Evolutionary conservation across 2,888 invertebrate genomes (phyloP).

Genomic region (Mallateleia sp.): DNA sequence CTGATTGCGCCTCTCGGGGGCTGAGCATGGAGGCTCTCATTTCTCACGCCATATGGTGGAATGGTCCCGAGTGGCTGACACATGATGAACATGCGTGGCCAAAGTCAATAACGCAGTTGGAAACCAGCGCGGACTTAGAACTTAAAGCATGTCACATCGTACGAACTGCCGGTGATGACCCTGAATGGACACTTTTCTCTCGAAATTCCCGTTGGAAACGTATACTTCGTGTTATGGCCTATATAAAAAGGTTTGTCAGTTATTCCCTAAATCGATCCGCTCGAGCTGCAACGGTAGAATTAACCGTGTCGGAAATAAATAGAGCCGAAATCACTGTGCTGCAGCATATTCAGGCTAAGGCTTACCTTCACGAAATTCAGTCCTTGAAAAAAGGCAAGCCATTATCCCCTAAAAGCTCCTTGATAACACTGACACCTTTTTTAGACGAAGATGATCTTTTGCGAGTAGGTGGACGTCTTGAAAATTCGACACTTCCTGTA

Average conservation of each 20-base stretch:
- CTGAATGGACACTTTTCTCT: too few species aligned
- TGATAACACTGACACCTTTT: slow-evolving; percentile 1
- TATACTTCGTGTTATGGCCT: too few species aligned
- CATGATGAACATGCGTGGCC: not conserved
- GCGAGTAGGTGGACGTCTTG: slow-evolving; percentile 15
- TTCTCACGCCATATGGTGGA: slow-evolving; percentile 14
- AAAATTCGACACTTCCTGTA: not conserved
- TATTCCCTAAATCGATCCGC: too few species aligned
- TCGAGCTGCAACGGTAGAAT: not conserved
- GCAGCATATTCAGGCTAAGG: not conserved
- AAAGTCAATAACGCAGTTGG: not conserved
- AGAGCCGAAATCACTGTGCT: not conserved
- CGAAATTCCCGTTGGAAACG: too few species aligned
- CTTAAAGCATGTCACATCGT: too few species aligned
- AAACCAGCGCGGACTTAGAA: too few species aligned
- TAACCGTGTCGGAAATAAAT: not conserved
- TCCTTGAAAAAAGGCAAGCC: not conserved
- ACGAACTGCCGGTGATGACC: too few species aligned
- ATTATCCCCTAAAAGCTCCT: not conserved
- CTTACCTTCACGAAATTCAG: not conserved
- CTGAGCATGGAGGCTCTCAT: not conserved
- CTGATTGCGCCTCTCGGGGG: slow-evolving; percentile 15
- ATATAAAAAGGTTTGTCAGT: too few species aligned
- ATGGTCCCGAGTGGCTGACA: not conserved
- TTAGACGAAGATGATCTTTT: slow-evolving; percentile 13